Percentiles rank a stretch among this genome's conserved stretches.
Conservation (phyloP, 2,888 invertebrate genomes). For the Camponotus fellah region DNA sequence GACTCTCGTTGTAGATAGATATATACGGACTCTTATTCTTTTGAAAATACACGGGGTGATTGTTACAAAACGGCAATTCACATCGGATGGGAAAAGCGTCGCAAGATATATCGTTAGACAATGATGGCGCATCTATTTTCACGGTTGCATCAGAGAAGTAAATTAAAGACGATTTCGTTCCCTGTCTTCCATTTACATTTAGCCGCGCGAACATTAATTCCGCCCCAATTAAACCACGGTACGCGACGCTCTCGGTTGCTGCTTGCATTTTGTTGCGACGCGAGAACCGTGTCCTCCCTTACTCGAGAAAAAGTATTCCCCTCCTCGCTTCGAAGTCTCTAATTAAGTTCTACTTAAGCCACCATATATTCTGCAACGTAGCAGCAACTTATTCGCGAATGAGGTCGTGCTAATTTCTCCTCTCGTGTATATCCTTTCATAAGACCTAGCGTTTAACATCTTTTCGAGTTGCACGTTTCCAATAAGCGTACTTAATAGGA, state of each 20-base stretch:
- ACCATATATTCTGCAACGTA: slow-evolving; percentile 44
- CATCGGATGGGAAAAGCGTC: slow-evolving; percentile 26
- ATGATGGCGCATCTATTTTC: slow-evolving; percentile 48
- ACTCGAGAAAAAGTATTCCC: slow-evolving; percentile 59
- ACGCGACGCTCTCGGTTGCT: slow-evolving; percentile 57
- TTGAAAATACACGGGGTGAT: slow-evolving; percentile 14
- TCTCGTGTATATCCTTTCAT: slow-evolving; percentile 46
- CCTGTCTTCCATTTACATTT: slow-evolving; percentile 69
- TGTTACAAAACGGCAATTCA: slow-evolving; percentile 1
- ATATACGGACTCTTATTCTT: not conserved
- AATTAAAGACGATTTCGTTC: slow-evolving; percentile 64
- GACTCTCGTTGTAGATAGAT: not conserved
- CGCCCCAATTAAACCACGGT: slow-evolving; percentile 71
- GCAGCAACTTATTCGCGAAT: slow-evolving; percentile 48
- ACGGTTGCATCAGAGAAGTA: slow-evolving; percentile 48
- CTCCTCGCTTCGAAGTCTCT: slow-evolving; percentile 61
- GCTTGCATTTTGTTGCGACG: slow-evolving; percentile 68
- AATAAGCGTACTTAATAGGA: slow-evolving; percentile 29
- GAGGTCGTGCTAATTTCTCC: slow-evolving; percentile 52
- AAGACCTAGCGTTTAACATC: slow-evolving; percentile 46
- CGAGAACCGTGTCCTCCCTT: slow-evolving; percentile 68
- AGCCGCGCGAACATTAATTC: slow-evolving; percentile 70
- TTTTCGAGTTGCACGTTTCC: slow-evolving; percentile 28
- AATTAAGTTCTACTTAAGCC: slow-evolving; percentile 71
- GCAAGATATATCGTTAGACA: slow-evolving; percentile 41